Evolutionary conservation across 2,888 invertebrate species (phyloP).

Genomic region (Brachycybe producta): DNA sequence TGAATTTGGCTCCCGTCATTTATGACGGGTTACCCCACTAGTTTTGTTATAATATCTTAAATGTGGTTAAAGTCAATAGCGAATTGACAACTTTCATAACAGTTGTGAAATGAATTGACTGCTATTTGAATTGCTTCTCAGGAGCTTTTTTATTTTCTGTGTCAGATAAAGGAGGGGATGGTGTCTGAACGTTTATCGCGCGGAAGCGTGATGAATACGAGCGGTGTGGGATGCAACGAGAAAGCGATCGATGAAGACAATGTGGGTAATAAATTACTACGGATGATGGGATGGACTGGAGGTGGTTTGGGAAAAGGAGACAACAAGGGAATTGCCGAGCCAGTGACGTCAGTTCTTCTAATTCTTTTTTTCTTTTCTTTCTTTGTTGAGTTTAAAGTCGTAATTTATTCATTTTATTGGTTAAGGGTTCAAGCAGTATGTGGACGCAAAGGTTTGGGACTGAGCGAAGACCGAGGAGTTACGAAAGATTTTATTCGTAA

Average conservation of each 20-base stretch:
- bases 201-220: constrained; percentile 43
- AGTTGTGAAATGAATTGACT: too few relatives aligned
- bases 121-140: too few relatives aligned
- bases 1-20: too few relatives aligned
- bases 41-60: too few relatives aligned
- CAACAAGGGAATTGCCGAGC: constrained; percentile 50
- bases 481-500: not conserved
- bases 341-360: constrained; percentile 37
- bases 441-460: constrained; percentile 27
- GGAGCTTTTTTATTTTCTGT: too few relatives aligned
- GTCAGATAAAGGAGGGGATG: not conserved
- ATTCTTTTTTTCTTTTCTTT: constrained; percentile 20
- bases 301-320: constrained; percentile 50
- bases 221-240: constrained; percentile 49
- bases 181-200: too few relatives aligned
- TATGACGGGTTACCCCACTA: too few relatives aligned
- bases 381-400: constrained; percentile 29
- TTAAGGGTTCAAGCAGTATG: constrained; percentile 25
- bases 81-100: too few relatives aligned
- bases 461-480: constrained; percentile 17
- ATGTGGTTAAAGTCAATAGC: too few relatives aligned
- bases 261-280: constrained; percentile 46
- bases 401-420: constrained; percentile 26
- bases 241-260: constrained; percentile 32
- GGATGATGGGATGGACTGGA: constrained; percentile 58